Percentiles rank a stretch among this genome's conserved stretches.
Conservation (phyloP, 2,888 invertebrate genomes). For the Agriopis marginaria region DNA sequence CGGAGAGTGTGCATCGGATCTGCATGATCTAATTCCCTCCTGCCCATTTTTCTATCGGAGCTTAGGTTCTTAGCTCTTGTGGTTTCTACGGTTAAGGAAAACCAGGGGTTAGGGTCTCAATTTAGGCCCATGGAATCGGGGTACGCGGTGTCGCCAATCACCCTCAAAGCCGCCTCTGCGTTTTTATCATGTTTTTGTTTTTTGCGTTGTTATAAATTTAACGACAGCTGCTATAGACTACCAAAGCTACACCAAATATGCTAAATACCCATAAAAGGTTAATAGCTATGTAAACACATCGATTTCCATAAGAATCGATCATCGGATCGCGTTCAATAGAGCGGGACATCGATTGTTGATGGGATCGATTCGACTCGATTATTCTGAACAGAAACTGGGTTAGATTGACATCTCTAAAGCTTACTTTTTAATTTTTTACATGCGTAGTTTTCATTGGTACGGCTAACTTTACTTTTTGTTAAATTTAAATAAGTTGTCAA, state of each 20-base stretch:
- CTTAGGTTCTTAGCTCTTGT: too few species aligned
- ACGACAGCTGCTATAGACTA: neutral
- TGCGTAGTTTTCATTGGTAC: neutral
- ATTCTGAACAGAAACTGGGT: slow-evolving; percentile 47
- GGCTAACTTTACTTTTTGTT: neutral
- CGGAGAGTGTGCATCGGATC: too few species aligned
- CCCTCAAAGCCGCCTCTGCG: too few species aligned
- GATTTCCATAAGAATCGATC: slow-evolving; percentile 64
- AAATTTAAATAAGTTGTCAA: neutral
- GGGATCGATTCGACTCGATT: slow-evolving; percentile 54
- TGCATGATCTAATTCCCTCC: too few species aligned
- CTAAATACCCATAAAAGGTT: slow-evolving; percentile 19
- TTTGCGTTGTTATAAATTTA: neutral
- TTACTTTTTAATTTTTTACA: slow-evolving; percentile 12
- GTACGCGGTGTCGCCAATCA: too few species aligned
- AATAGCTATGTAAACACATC: slow-evolving; percentile 47
- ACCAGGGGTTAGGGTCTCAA: too few species aligned
- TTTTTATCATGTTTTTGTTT: too few species aligned
- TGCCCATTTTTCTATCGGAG: too few species aligned
- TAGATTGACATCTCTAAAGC: slow-evolving; percentile 46
- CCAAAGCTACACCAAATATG: slow-evolving; percentile 9
- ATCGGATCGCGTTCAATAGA: slow-evolving; percentile 46
- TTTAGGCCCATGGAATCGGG: too few species aligned
- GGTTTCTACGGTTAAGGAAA: too few species aligned
- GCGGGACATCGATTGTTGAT: slow-evolving; percentile 58